phyloP scores from a whole-genome alignment of 2,888 invertebrate genomes.

The Zygaena filipendulae region DNA sequence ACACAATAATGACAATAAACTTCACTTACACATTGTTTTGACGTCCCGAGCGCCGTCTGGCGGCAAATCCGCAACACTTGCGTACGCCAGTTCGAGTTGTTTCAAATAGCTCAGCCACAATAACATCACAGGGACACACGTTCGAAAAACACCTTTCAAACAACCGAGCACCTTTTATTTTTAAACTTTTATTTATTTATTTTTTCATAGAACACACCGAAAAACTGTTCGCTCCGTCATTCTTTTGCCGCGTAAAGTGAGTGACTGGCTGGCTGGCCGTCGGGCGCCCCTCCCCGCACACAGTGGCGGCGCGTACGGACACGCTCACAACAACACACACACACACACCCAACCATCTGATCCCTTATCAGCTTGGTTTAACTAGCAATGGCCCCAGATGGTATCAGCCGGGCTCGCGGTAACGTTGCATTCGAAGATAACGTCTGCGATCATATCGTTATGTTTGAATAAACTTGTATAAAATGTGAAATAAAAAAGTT shows the following conservation, averaged over 20 bases:
- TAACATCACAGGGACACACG: constrained; percentile 47
- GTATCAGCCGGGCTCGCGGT: constrained; percentile 63
- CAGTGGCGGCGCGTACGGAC: constrained; percentile 20
- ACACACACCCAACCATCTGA: constrained; percentile 42
- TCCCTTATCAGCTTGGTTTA: constrained; percentile 64
- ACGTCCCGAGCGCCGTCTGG: constrained; percentile 48
- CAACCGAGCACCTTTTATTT: constrained; percentile 7
- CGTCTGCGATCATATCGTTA: constrained; percentile 60
- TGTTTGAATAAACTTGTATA: constrained; percentile 69
- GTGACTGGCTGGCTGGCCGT: constrained; percentile 52
- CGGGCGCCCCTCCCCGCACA: constrained; percentile 47
- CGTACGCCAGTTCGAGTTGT: constrained; percentile 55
- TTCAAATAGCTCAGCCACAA: constrained; percentile 61
- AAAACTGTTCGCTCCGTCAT: constrained; percentile 42
- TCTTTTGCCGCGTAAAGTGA: constrained; percentile 62
- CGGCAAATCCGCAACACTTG: constrained; percentile 33
- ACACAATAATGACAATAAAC: too few relatives aligned
- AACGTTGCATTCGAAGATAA: constrained; percentile 69
- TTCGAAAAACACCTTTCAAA: too few relatives aligned
- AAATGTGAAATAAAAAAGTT: constrained; percentile 68
- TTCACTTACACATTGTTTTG: constrained; percentile 64
- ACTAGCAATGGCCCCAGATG: constrained; percentile 67
- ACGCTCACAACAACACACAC: constrained; percentile 17
- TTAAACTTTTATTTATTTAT: constrained; percentile 22
- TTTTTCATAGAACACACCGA: constrained; percentile 21